Conservation (phyloP, 1,140 invertebrate species). For the Trichonephila inaurata region DNA sequence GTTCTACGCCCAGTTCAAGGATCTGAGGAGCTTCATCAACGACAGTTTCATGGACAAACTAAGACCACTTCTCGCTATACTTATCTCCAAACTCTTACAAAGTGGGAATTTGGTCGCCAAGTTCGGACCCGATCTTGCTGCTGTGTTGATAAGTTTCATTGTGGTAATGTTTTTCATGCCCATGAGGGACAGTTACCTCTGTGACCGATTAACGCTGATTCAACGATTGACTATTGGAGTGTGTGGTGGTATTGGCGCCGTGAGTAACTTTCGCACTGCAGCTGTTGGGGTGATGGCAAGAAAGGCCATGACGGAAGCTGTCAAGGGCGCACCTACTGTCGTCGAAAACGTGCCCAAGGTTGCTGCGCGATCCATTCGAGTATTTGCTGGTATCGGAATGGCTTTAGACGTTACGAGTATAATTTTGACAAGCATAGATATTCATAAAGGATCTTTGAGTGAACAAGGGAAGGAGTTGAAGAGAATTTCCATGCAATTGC, state of each 20-base stretch:
- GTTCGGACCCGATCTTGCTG: background rate
- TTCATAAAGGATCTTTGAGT: slow-evolving; percentile 34
- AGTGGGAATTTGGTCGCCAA: background rate
- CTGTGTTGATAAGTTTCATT: background rate
- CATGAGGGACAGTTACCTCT: background rate
- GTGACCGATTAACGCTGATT: background rate
- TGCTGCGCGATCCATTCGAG: background rate
- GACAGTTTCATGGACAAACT: background rate
- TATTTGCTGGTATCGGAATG: background rate
- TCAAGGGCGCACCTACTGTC: background rate
- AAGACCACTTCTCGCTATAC: background rate
- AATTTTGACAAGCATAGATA: background rate
- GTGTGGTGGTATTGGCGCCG: background rate
- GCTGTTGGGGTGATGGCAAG: background rate
- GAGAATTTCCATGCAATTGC: background rate
- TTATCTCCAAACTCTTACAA: background rate
- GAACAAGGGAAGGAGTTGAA: background rate
- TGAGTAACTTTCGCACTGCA: background rate
- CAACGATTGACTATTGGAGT: background rate
- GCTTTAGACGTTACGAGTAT: background rate
- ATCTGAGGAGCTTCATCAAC: background rate
- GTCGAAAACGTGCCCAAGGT: background rate
- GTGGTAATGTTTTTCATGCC: background rate
- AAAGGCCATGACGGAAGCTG: background rate
- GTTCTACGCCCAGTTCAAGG: background rate